Conservation (phyloP, 2,888 invertebrate species). For the Idaea aversata region DNA sequence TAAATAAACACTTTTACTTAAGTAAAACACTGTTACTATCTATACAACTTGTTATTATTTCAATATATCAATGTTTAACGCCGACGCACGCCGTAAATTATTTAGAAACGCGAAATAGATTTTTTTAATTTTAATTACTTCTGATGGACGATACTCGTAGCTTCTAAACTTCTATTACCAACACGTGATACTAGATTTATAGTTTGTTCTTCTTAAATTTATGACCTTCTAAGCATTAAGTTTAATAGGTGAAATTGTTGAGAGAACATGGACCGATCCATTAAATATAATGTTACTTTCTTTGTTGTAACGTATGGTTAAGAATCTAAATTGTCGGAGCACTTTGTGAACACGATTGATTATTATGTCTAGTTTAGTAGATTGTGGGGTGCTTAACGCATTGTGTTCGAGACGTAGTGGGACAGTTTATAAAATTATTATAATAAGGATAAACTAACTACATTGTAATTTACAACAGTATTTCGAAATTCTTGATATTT, state of each 20-base stretch:
- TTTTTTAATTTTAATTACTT: not conserved
- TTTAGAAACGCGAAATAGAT: not conserved
- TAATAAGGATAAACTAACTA: not conserved
- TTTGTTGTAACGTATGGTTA: constrained; percentile 34
- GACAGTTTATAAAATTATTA: not conserved
- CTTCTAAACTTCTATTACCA: not conserved
- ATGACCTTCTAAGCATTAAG: not conserved
- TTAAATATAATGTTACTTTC: constrained; percentile 45
- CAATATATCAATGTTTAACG: not conserved
- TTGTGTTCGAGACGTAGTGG: not conserved
- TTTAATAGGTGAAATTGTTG: not conserved
- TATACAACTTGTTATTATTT: not conserved
- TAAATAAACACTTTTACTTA: not conserved
- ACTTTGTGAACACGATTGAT: constrained; percentile 25
- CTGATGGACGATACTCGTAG: not conserved
- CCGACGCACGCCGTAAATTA: not conserved
- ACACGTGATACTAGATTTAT: not conserved
- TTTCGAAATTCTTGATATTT: not conserved
- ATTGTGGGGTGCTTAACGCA: constrained; percentile 6
- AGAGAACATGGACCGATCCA: constrained; percentile 19
- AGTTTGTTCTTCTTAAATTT: not conserved
- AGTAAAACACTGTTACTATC: not conserved
- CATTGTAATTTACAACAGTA: not conserved
- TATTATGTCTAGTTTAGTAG: constrained; percentile 18
- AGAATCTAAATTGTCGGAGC: constrained; percentile 26